Evolutionary conservation across 2,888 invertebrate species (phyloP), one percentile per base, ranked within the genome.

Genomic region (Blastobasis lacticolella): DNA sequence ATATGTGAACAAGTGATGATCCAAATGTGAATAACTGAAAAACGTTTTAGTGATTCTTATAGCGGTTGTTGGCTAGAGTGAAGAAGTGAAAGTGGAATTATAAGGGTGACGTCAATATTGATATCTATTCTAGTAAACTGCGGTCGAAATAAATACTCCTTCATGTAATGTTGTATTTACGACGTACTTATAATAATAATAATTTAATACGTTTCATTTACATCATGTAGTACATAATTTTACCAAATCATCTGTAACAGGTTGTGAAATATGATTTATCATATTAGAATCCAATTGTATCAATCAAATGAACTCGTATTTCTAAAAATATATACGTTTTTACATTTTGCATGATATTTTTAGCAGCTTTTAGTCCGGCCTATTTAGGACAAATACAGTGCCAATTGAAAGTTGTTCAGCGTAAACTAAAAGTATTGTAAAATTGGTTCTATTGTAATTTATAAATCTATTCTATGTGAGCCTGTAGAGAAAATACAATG

Each of bases 321-420:
- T 69, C 73, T 58, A 67, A 23, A 23, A 74, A 69, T 73, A 64
- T 76, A 69, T 79, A 73, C 63, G 60, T 66, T 70, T 75, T 75
- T 80, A 74, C 71, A 74, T 71, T 71, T 66, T 69, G 68, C 71
- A 73, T 72, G 57, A 66, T 69, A 72, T 72, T 77, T 75, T 76
- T 74, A 81, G 72, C 73, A 74, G 81, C 78, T 81, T 82, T 73
- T 78, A 81, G 75, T 79, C 79, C 81, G 84, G 82, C 81, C 83
- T 85, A 83, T 78, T 74, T 71, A 74, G 73, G 75, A 76, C 75
- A 54, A 62, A 57, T 59, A 61, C 54, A 57, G 81, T 81, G 82
- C 78, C 81, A 82, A 81, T 68, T 65, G 64, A 64, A 62, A 68
- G 68, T 75, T 72, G 61, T 61, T 68, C 78, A 73, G 73, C 73